Evolutionary conservation across 2,113 vertebrate species (phyloP).

Genomic region (Pomatorhinus ruficollis): DNA sequence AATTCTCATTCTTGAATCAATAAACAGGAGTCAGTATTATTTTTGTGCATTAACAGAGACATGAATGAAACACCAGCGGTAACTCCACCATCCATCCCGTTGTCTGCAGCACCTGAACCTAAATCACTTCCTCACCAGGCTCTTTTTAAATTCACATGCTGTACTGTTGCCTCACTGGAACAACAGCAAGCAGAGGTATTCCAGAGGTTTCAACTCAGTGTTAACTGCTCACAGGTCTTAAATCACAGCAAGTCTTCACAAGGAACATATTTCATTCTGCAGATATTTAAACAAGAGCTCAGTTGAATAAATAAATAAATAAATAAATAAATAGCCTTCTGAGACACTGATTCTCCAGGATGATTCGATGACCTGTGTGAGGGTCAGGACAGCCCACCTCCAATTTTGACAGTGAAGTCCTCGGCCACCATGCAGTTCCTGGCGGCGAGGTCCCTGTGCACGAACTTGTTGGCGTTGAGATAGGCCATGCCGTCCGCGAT

Average conservation of each 20-base stretch:
- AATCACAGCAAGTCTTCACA: background rate
- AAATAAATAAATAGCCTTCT: background rate
- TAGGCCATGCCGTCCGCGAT: conserved; percentile 98
- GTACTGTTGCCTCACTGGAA: background rate
- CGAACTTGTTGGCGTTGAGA: conserved; percentile 98
- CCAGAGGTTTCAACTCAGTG: background rate
- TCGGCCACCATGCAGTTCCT: conserved; percentile 99
- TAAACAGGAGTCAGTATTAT: background rate
- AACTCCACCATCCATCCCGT: background rate
- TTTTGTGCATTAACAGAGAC: background rate
- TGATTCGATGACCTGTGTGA: background rate
- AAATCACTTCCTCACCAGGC: background rate
- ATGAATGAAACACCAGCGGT: background rate
- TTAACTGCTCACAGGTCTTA: background rate
- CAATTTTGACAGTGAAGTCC: conserved; percentile 98
- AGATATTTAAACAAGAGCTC: background rate
- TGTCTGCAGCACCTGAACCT: conserved; percentile 30
- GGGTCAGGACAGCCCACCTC: conserved; percentile 78
- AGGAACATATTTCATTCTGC: background rate
- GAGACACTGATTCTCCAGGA: background rate
- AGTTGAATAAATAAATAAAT: background rate
- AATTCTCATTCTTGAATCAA: conserved; percentile 1
- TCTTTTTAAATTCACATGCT: background rate
- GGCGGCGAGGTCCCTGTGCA: conserved; percentile 95
- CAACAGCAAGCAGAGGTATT: background rate